Base-by-base conservation (phyloP, 1,140 invertebrate species). In the Pygmarrhopalites habei region DNA sequence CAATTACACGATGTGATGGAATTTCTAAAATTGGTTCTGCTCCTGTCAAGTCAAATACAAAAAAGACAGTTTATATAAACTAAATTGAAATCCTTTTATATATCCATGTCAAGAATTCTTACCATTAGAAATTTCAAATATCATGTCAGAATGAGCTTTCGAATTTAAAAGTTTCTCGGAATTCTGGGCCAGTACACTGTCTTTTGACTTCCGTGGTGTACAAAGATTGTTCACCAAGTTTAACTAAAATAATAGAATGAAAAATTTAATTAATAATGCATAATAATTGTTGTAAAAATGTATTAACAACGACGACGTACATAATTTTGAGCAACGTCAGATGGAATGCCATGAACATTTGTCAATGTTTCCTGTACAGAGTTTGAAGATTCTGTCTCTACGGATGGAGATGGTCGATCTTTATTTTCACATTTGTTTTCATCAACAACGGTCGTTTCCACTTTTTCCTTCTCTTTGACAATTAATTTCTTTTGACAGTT, bases 1-100 rank as follows among this genome's bases (percentile, higher is more conserved):
- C 80, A 35, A 86, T 81, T 4, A 85, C 83, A 60, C 85, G 76
- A 72, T 86, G 85, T 2, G 83, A 83, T 64, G 77, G 72, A 58
- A 79, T 76, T 65, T 69, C 65, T 19, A 66, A 1, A 46, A n/a
- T n/a, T 52, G 26, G 21, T 53, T 59, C 21, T 29, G 23, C 15
- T 62, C 23, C 41, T 62, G 21, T 32, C 29, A 29, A n/a, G 26
- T 46, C 12, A 28, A 44, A 2, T 7, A 4, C 4, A 7, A 52
- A 35, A 35, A 7, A 7, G 15, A 35, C 15, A 7, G 5, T 35
- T 35, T 35, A 7, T 35, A 35, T 35, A 35, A 15, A 35, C 32
- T 35, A 15, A 7, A 15, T n/a, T 35, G 15, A 7, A 35, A 5
- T 35, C 15, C 32, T 7, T 35, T 35, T 35, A 35, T 35, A 35